Evolutionary conservation across 2,797 vertebrate species (phyloP).

Genomic region (Clarias fuscus): DNA sequence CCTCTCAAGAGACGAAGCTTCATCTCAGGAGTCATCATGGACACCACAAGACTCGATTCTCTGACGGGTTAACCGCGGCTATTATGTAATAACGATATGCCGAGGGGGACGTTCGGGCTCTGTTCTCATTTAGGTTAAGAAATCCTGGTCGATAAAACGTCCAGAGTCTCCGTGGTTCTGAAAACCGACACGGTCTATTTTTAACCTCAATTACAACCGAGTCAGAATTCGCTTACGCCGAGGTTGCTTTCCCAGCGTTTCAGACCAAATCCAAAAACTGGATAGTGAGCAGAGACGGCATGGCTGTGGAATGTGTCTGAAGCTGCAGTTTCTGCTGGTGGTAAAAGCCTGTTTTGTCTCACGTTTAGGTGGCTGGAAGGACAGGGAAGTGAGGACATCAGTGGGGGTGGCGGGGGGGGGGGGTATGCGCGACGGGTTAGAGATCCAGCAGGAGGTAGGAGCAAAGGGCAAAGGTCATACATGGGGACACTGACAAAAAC

Average conservation of each 20-base stretch:
- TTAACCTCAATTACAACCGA: conserved; percentile 29
- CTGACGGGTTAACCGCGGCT: conserved; percentile 43
- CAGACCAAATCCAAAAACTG: conserved; percentile 28
- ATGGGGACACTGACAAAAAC: conserved; percentile 43
- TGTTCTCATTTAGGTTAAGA: conserved; percentile 48
- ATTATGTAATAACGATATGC: conserved; percentile 56
- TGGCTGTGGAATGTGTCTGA: conserved; percentile 52
- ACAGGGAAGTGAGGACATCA: conserved; percentile 27
- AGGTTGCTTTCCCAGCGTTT: conserved; percentile 31
- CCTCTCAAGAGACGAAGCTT: conserved; percentile 30
- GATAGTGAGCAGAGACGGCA: conserved; percentile 25
- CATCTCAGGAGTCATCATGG: conserved; percentile 38
- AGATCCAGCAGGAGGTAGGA: conserved; percentile 24
- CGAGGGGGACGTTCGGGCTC: conserved; percentile 31
- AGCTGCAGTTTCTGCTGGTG: conserved; percentile 45
- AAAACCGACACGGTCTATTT: conserved; percentile 48
- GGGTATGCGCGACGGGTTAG: neutral
- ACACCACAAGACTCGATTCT: conserved; percentile 45
- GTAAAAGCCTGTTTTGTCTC: conserved; percentile 46
- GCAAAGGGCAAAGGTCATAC: conserved; percentile 48
- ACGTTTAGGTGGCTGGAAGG: conserved; percentile 41
- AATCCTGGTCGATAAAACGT: conserved; percentile 44
- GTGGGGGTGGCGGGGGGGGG: neutral
- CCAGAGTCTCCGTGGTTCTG: conserved; percentile 25
- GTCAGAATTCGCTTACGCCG: conserved; percentile 37